Base-by-base conservation (phyloP, 2,797 vertebrate species). In the Ctenopoma kingsleyae region DNA sequence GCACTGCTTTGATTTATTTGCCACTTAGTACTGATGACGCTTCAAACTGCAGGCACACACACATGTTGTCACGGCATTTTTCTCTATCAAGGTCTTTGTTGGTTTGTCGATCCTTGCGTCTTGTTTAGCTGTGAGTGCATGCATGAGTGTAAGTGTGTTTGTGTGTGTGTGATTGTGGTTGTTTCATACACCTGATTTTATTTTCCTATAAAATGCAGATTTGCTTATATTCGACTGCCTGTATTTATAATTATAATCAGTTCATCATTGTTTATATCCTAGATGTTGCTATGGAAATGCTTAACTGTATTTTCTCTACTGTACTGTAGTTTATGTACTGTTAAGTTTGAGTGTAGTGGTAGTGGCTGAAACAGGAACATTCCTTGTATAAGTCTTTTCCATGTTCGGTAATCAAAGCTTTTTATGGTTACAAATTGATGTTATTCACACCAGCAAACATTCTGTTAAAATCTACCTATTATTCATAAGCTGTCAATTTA, bases 1-100 rank as follows among this genome's bases (percentile, higher is more conserved):
- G 80, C 70, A 94, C 94, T 89, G 85, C 85, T 86, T 95, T 98
- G 97, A 98, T 98, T 98, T 97, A 98, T 98, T 93, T 95, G 94
- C 95, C 96, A 97, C 96, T 97, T 99, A 97, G 95, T 89, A 90
- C 93, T 97, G 96, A 98, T 98, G 96, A 97, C 96, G 96, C 97
- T 94, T 96, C 96, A 96, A 95, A 96, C 95, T 92, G 93, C 94
- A 95, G 92, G 94, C 95, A 94, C 91, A 94, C 84, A 83, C 95
- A 95, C 94, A 94, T 96, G 95, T 96, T 96, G 94, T 93, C 87
- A 94, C 90, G 77, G 94, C 94, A 94, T 96, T 96, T 96, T 96
- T 95, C 95, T 95, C 94, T 85, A 95, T 96, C 95, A 94, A 87
- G 93, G 87, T 83, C 81, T 80, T 75, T 82, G 83, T 78, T 71